Evolutionary conservation across 2,888 invertebrate genomes (phyloP).

Genomic region (Eristalinus sepulchralis): DNA sequence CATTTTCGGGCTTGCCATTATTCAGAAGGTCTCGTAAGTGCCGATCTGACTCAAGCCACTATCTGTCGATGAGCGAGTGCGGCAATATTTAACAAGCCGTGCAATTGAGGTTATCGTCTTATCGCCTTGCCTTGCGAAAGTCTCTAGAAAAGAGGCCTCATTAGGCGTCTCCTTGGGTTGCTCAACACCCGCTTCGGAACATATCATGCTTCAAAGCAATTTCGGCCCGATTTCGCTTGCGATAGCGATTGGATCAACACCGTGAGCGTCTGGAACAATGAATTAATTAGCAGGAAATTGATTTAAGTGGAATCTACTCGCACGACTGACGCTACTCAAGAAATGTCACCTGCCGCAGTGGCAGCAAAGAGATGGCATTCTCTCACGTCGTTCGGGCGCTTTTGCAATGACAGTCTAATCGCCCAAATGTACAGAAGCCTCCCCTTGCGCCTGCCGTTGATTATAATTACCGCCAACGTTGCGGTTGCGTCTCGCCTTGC

Average conservation of each 20-base stretch:
- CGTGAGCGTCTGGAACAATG: slow-evolving; percentile 42
- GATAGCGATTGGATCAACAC: neutral
- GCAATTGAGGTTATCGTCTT: neutral
- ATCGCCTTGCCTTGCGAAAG: neutral
- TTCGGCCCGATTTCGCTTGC: neutral
- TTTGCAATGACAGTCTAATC: slow-evolving; percentile 49
- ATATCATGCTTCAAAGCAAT: neutral
- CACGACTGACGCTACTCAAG: slow-evolving; percentile 38
- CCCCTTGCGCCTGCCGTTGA: slow-evolving; percentile 30
- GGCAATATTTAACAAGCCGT: neutral
- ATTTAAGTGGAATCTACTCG: slow-evolving; percentile 55
- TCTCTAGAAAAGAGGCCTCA: neutral
- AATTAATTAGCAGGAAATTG: slow-evolving; percentile 54
- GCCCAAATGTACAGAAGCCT: slow-evolving; percentile 49
- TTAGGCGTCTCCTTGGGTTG: neutral
- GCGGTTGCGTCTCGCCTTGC: slow-evolving; percentile 5
- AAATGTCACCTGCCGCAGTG: slow-evolving; percentile 39
- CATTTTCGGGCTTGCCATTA: too few species aligned
- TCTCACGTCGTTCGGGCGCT: neutral
- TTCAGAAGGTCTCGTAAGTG: too few species aligned
- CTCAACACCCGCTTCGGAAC: neutral
- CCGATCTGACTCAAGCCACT: neutral
- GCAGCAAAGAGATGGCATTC: neutral
- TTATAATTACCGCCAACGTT: slow-evolving; percentile 53
- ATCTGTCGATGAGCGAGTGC: neutral